Base-by-base conservation (phyloP, 2,888 invertebrate species). In the Blera fallax region DNA sequence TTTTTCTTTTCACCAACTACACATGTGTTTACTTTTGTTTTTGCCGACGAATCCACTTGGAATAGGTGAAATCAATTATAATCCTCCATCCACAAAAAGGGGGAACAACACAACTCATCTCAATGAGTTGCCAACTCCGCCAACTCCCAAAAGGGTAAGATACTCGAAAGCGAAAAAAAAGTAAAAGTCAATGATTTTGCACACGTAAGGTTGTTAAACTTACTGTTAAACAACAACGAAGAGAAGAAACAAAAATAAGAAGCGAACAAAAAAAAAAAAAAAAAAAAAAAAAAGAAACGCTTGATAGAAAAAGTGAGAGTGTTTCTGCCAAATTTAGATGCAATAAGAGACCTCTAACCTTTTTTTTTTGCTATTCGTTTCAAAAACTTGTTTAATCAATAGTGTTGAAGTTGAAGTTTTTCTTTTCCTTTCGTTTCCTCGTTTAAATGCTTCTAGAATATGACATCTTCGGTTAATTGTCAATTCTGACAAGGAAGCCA, bases 131-230 rank as follows among this genome's bases (percentile, higher is more conserved):
- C 11, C 50, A 21, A 37, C 24, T 27, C 6, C 32, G 11, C 11
- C 29, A 32, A 10, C n/a, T n/a, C 45, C 43, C 34, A 50, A 45
- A 56, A 58, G 32, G 14, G 29, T 70, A 56, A 32, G 24, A 29
- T 32, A 50, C 14, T 48, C 18, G 14, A 16, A 50, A 54, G 24
- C 18, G 14, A 24, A 27, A 8, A 37, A 67, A 76, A 78, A 78
- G 78, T 69, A 77, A 77, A 77, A 67, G 77, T 60, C 60, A 67
- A 69, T 52, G 58, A 16, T 69, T 77, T 69, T 60, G 77, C 48
- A 50, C 58, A 69, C 50, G 77, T 50, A 77, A 77, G 77, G 77
- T 77, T 67, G 76, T 50, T 77, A 77, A 77, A 77, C 76, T 58
- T 40, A 74, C 62, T 34, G 45, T 32, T 43, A 43, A 54, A 43